Percentiles rank a stretch among this genome's conserved stretches.
Evolutionary conservation across 2,113 vertebrate species (phyloP).

Genomic region (Platysternon megacephalum): DNA sequence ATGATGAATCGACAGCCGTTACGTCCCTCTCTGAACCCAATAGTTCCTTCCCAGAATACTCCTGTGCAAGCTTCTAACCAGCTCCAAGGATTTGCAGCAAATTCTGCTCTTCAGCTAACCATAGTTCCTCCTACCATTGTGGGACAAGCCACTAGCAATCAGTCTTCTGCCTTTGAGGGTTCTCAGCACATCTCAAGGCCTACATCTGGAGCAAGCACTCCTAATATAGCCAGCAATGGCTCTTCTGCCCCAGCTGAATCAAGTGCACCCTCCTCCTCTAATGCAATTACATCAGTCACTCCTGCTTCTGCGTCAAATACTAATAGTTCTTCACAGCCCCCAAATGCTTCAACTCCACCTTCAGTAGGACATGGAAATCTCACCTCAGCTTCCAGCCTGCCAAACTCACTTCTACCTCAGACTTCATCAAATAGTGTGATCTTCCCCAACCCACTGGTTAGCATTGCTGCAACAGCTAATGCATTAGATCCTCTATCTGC

Average conservation of each 20-base stretch:
- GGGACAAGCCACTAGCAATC: conserved; percentile 76
- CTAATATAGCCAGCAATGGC: conserved; percentile 75
- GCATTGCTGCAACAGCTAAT: conserved; percentile 97
- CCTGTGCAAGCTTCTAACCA: conserved; percentile 83
- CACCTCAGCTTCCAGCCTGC: conserved; percentile 89
- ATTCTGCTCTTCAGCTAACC: conserved; percentile 87
- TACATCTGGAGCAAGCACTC: conserved; percentile 82
- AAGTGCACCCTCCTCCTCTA: conserved; percentile 74
- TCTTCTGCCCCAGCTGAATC: conserved; percentile 80
- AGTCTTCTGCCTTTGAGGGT: conserved; percentile 82
- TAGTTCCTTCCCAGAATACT: conserved; percentile 73
- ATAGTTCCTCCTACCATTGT: conserved; percentile 80
- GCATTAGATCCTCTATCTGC: conserved; percentile 97
- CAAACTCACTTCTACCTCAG: conserved; percentile 94
- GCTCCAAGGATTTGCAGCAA: conserved; percentile 88
- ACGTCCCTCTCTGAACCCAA: conserved; percentile 82
- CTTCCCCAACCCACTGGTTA: conserved; percentile 97
- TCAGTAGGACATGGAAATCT: conserved; percentile 87
- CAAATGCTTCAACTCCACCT: conserved; percentile 86
- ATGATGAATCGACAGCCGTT: conserved; percentile 92
- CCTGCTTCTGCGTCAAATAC: conserved; percentile 78
- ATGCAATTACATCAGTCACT: conserved; percentile 79
- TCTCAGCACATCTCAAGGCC: conserved; percentile 84
- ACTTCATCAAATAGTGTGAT: conserved; percentile 95
- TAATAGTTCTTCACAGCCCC: conserved; percentile 80